Percentiles rank a stretch among this genome's conserved stretches.
Conservation (phyloP, 2,888 invertebrate species). For the Bombylius discolor region DNA sequence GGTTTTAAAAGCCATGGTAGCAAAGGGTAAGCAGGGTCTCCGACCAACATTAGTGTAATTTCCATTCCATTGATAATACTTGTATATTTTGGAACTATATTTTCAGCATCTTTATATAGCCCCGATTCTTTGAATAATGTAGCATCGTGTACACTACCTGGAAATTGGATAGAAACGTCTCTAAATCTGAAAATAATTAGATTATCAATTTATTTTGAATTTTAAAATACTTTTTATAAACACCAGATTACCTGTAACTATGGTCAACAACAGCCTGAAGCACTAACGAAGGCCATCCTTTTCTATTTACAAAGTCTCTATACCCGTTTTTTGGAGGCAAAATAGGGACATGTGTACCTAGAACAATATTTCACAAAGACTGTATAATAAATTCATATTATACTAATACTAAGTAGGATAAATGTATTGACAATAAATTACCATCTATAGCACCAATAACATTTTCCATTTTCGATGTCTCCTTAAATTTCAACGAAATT, state of each 20-base stretch:
- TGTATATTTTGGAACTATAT: too few relatives aligned
- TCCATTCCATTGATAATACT: too few relatives aligned
- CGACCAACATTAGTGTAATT: constrained; percentile 9
- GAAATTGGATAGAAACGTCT: constrained; percentile 9
- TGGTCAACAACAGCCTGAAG: neutral
- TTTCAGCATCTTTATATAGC: neutral
- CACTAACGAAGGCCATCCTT: neutral
- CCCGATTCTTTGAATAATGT: too few relatives aligned
- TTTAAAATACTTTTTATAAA: too few relatives aligned
- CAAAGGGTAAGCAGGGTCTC: constrained; percentile 8
- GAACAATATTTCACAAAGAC: too few relatives aligned
- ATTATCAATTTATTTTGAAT: too few relatives aligned
- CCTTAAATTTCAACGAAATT: neutral
- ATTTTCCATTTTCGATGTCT: too few relatives aligned
- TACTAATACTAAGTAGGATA: neutral
- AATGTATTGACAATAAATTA: too few relatives aligned
- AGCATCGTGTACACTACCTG: constrained; percentile 10
- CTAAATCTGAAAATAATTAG: neutral
- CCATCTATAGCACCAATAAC: constrained; percentile 4
- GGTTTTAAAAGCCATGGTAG: constrained; percentile 3
- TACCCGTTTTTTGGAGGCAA: neutral
- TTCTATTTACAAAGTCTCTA: neutral
- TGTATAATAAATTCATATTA: too few relatives aligned
- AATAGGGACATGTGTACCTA: neutral
- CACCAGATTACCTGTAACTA: neutral